Evolutionary conservation across 2,888 invertebrate species (phyloP).

Genomic region (Eremobia ochroleuca): DNA sequence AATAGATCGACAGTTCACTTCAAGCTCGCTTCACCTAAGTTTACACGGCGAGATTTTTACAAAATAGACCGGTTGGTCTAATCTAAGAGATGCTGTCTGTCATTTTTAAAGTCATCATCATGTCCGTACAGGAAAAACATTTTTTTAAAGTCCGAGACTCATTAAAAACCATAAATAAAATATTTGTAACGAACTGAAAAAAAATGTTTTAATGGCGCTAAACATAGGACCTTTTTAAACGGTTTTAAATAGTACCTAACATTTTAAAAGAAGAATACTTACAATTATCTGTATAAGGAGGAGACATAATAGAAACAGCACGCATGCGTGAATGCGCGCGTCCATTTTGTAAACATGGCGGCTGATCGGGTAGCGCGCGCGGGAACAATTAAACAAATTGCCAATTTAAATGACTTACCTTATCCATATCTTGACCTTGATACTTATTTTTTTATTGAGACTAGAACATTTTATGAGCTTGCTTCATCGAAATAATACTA

Average conservation of each 20-base stretch:
- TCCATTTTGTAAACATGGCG: slow-evolving; percentile 87
- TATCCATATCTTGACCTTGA: slow-evolving; percentile 54
- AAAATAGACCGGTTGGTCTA: not conserved
- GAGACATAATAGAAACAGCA: slow-evolving; percentile 80
- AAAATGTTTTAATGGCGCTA: not conserved
- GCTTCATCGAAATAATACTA: not conserved
- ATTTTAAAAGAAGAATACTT: slow-evolving; percentile 63
- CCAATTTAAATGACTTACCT: slow-evolving; percentile 70
- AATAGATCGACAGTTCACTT: too few species aligned
- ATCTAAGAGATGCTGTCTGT: not conserved
- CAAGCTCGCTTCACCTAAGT: not conserved
- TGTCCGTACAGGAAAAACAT: not conserved
- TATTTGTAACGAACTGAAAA: not conserved
- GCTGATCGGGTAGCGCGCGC: slow-evolving; percentile 64
- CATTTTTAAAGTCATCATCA: not conserved
- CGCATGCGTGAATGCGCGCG: slow-evolving; percentile 82
- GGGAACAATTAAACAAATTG: slow-evolving; percentile 75
- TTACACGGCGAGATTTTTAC: not conserved
- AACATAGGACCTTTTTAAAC: not conserved
- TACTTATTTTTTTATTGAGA: slow-evolving; percentile 24
- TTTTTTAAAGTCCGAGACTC: not conserved
- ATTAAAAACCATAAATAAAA: not conserved
- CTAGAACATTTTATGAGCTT: slow-evolving; percentile 14
- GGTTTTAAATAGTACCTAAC: not conserved
- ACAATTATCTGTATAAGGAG: slow-evolving; percentile 81